Evolutionary conservation across 2,797 vertebrate species (phyloP), one percentile per base, ranked within the genome.

Genomic region (Mus spretus): DNA sequence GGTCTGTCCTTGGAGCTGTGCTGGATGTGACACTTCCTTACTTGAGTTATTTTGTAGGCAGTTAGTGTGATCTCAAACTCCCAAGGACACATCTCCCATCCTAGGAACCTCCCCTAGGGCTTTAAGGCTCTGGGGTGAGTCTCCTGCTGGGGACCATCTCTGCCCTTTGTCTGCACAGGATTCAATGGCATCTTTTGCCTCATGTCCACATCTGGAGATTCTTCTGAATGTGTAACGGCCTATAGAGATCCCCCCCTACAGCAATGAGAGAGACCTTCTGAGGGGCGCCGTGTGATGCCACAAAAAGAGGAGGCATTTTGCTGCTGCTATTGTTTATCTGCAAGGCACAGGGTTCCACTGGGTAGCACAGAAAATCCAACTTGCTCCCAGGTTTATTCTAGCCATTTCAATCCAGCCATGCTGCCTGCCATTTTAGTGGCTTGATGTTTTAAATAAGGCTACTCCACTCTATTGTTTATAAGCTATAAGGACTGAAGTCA

Each of bases 31-130:
- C 2, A 34, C 40, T 44, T 44, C 10, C 34, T 81, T 70, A 26
- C 34, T 82, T 55, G 24, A 61, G 61, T 85, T 88, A 55, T 81
- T 92, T 88, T 93, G 53, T 84, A 37, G 85, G 81, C 17, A 53
- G 31, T 53, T 75, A 20, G 89, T 72, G 2, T 44, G 55, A 80
- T 90, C 83, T 96, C 77, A 81, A 94, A 74, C 37, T 72, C 77
- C 55, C 72, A 61, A 37, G 61, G 37, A 70, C 28, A 17, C 65
- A 17, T 15, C 67, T 61, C 15, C 15, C 0, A 10, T n/a, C 59
- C 20, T 1, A 11, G 81, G 28, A n/a, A 24, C 57, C 83, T 55
- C 24, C 47, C 55, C 67, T 80, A 77, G 92, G 83, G 10, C 59
- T 86, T 67, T 50, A 74, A 90, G 78, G 8, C 24, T 28, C 34